A percentile compares a stretch with the other conserved stretches of the same genome.
These are phyloP conservation scores for Stenopsyche tienmushanensis DNA, from an alignment of 1,140 invertebrate species.

Conservation along the genomic window DNA sequence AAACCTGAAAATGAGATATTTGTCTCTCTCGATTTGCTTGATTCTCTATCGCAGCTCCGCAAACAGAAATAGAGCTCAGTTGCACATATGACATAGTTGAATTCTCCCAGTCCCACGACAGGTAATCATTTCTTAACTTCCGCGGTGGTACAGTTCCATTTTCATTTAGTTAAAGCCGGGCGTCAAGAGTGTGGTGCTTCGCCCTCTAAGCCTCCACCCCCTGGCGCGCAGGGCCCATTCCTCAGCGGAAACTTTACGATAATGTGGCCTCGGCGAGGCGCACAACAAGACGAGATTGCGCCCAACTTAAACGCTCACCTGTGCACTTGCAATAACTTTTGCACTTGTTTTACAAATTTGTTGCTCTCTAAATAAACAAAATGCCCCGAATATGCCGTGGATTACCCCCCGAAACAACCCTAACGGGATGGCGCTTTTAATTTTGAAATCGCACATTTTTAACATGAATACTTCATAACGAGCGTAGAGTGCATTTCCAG, in stretches of 20 bases:
- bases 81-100: slow-evolving; percentile 12
- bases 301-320: slow-evolving; percentile 35
- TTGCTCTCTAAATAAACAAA: slow-evolving; percentile 28
- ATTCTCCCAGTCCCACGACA: slow-evolving; percentile 6
- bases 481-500: too few relatives aligned
- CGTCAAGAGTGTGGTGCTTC: background rate
- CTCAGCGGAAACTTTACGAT: slow-evolving; percentile 22
- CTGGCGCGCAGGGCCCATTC: background rate
- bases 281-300: slow-evolving; percentile 23
- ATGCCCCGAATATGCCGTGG: background rate
- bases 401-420: too few relatives aligned
- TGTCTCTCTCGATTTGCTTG: too few relatives aligned
- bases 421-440: too few relatives aligned
- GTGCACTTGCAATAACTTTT: slow-evolving; percentile 35
- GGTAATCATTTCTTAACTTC: slow-evolving; percentile 16
- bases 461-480: too few relatives aligned
- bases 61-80: background rate
- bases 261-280: slow-evolving; percentile 1
- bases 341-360: slow-evolving; percentile 26
- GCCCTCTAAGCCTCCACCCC: background rate
- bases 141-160: background rate
- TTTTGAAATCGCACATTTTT: too few relatives aligned
- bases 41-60: too few relatives aligned
- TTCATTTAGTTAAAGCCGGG: background rate
- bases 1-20: too few relatives aligned